Base-by-base conservation (phyloP, 2,888 invertebrate species). In the Drosophila leonis region DNA sequence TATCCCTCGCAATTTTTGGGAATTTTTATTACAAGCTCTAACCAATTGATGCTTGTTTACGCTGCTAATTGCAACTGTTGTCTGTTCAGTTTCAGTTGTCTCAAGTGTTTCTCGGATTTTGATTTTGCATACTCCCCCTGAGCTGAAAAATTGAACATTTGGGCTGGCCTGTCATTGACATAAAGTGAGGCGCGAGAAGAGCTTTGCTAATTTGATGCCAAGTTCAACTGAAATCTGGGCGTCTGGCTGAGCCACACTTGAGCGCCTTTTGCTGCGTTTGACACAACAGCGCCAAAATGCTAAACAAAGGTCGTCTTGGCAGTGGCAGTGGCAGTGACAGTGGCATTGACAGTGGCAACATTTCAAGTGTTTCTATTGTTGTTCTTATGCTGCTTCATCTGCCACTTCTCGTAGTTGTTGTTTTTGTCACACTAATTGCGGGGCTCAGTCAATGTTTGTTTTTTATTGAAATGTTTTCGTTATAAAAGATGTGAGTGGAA, bases 221-320 rank as follows among this genome's bases (percentile, higher is more conserved):
- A 65, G 33, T 42, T 52, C 51, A 37, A 44, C 48, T 48, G 42
- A 70, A 65, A 65, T 69, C 56, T 59, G 72, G 42, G 29, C 63
- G 63, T 44, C 57, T 70, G 49, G 13, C 49, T 13, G 6, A 7
- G 41, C 46, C 37, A 57, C 79, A 86, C 87, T 88, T 70, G 81
- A 88, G 77, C 66, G 65, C 59, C 70, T 71, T 86, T 82, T 82
- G 86, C 83, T 86, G 86, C 82, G 48, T 76, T 80, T 83, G 86
- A 85, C 88, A 85, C 86, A 86, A 71, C 67, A 65, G 54, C 57
- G 71, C 56, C 62, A 64, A 74, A 72, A 72, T 49, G 69, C 75
- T 67, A 76, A 86, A 72, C 33, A 86, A 78, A 72, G 67, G 75
- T 80, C 75, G 69, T 66, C 75, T 49, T 70, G 75, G 24, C 42